Percentiles rank a stretch among this genome's conserved stretches.
These are phyloP conservation scores for Garra rufa DNA, from an alignment of 2,113 vertebrate species.

Conservation along the genomic window DNA sequence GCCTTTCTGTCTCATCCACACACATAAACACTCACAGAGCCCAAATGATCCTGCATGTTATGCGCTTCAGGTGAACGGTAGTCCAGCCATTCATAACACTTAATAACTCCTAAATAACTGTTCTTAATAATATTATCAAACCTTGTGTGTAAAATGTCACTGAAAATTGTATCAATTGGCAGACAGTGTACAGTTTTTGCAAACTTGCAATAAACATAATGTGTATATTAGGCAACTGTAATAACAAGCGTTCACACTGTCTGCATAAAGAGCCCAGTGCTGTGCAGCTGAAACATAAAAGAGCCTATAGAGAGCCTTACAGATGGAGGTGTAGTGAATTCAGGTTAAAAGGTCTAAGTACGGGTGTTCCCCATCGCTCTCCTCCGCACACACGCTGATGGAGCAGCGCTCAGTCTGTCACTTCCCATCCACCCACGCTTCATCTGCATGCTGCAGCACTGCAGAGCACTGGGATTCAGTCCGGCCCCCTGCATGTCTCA, in stretches of 20 bases:
- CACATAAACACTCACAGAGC: background rate
- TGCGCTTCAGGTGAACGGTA: background rate
- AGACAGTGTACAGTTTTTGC: background rate
- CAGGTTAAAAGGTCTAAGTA: conserved; percentile 39
- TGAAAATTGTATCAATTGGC: background rate
- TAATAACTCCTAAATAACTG: background rate
- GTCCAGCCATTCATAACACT: background rate
- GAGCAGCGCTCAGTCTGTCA: conserved; percentile 45
- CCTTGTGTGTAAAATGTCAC: background rate
- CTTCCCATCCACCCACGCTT: conserved; percentile 39
- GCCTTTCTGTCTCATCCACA: background rate
- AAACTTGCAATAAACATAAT: background rate
- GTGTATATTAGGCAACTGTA: background rate
- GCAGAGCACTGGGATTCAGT: conserved; percentile 59
- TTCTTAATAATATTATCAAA: background rate
- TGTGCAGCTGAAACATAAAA: background rate
- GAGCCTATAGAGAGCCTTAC: background rate
- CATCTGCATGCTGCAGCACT: conserved; percentile 54
- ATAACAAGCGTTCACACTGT: background rate
- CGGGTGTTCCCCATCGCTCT: conserved; percentile 18
- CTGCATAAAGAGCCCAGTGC: background rate
- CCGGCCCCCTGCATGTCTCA: conserved; percentile 16
- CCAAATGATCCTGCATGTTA: background rate
- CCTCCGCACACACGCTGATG: background rate
- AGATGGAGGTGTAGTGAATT: conserved; percentile 27